Evolutionary conservation across 2,113 vertebrate species (phyloP).

Genomic region (Chitala chitala): DNA sequence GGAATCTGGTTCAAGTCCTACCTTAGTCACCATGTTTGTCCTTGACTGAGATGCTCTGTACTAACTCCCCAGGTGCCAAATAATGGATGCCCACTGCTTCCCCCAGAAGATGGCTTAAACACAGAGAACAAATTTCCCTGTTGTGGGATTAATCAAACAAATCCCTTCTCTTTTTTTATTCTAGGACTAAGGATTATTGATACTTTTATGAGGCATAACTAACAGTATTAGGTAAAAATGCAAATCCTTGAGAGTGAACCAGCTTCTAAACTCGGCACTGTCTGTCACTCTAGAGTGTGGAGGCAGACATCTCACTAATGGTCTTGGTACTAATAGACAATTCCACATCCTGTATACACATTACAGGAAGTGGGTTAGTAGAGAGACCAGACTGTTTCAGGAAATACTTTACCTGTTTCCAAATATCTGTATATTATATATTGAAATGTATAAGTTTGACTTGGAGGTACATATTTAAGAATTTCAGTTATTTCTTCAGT

Average conservation of each 20-base stretch:
- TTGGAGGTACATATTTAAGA: slow-evolving; percentile 46
- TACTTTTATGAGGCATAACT: too few species aligned
- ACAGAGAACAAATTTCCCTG: too few species aligned
- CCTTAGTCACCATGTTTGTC: too few species aligned
- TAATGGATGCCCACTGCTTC: too few species aligned
- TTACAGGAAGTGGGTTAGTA: slow-evolving; percentile 2
- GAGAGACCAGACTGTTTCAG: neutral
- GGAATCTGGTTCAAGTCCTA: too few species aligned
- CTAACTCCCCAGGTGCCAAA: too few species aligned
- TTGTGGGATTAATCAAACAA: too few species aligned
- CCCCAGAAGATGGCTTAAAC: too few species aligned
- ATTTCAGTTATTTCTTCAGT: slow-evolving; percentile 43
- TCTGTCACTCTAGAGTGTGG: neutral
- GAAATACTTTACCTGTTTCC: neutral
- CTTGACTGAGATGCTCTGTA: too few species aligned
- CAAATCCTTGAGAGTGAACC: neutral
- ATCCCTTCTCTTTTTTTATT: too few species aligned
- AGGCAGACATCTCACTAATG: neutral
- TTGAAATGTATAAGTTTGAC: slow-evolving; percentile 33
- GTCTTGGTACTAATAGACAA: neutral
- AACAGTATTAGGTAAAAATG: too few species aligned
- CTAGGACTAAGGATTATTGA: too few species aligned
- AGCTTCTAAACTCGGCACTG: neutral
- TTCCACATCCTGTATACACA: neutral
- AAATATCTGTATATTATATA: slow-evolving; percentile 15